Base-by-base conservation (phyloP, 2,113 vertebrate species). In the Chaenogobius annularis region DNA sequence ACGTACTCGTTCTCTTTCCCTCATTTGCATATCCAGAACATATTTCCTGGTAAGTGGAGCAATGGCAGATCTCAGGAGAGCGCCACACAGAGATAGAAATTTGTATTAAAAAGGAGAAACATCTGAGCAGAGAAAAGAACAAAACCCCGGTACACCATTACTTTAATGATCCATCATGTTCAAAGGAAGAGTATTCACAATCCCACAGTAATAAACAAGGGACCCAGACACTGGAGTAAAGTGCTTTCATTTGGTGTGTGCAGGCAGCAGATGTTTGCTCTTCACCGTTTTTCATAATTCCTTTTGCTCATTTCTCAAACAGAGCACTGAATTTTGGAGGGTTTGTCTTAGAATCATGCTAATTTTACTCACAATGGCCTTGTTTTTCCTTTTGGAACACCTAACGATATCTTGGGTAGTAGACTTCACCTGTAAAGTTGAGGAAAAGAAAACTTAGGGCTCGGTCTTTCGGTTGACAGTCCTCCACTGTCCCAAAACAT, bases 21-120 rank as follows among this genome's bases (percentile, higher is more conserved):
- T 72, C 6, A 91, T 92, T 91, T 74, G 79, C 89, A 86, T 91
- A 91, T 92, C 90, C 88, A 93, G 90, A 92, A 92, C 90, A 88
- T 87, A 88, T 88, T 91, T 93, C 88, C 89, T 92, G 77, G 92
- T 89, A 93, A 93, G 92, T 92, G 85, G 92, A 93, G 90, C 91
- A 89, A 84, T 81, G 74, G 83, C 75, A 74, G 83, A 73, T 88
- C 93, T 92, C 91, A 73, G 86, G 92, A 93, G 91, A 91, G 83
- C 63, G 73, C 46, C 77, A 84, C 81, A 84, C 79, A 83, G 81
- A 85, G 84, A 83, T 80, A 83, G 83, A 88, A 85, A 90, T 90
- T 89, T 92, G 84, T 89, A 90, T 90, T 88, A 85, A 83, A 80
- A 82, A 88, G 89, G 85, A 87, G 75, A 89, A 90, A 92, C 88